phyloP scores from a whole-genome alignment of 2,113 vertebrate species.

The Oxyura jamaicensis region DNA sequence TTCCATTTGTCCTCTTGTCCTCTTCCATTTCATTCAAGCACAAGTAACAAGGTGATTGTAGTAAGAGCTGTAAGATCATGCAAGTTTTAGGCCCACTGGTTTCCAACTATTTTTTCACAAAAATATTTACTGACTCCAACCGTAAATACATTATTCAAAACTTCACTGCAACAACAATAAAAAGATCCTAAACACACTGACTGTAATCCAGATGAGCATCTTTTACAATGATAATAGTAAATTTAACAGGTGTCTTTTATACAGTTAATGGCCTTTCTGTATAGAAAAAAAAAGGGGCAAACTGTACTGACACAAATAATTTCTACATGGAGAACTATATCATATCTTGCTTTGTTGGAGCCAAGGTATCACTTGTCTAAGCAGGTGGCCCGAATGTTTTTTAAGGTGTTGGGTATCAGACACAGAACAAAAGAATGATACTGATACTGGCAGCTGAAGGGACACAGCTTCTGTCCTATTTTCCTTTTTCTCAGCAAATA shows the following conservation, averaged over 20 bases:
- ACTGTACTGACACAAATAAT: neutral
- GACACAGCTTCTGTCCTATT: neutral
- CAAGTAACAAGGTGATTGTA: neutral
- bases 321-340: neutral
- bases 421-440: neutral
- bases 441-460: neutral
- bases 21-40: neutral
- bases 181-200: neutral
- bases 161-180: neutral
- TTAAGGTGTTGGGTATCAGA: neutral
- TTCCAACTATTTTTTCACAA: neutral
- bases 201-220: neutral
- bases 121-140: neutral
- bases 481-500: neutral
- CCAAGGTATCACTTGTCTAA: neutral
- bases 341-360: neutral
- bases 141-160: neutral
- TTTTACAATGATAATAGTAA: neutral
- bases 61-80: neutral
- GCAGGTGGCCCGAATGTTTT: neutral
- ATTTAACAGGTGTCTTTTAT: neutral
- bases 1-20: neutral
- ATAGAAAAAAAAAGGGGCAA: neutral
- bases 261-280: neutral
- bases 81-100: neutral